Base-by-base conservation (phyloP, 92 coral and sea anemone genomes). In the Palythoa heliodiscus region DNA sequence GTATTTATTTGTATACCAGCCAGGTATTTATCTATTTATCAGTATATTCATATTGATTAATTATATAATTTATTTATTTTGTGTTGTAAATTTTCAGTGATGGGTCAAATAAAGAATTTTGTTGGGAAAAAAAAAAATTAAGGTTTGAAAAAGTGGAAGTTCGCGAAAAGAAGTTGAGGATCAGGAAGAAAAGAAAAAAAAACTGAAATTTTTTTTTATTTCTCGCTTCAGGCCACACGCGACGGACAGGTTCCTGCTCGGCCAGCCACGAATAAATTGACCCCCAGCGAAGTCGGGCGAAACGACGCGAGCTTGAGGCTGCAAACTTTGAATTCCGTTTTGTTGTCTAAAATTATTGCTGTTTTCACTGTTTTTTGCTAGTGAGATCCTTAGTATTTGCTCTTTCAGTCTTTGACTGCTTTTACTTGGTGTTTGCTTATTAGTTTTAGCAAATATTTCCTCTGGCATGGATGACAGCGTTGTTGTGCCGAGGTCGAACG, bases 401-500 rank as follows among this genome's bases (percentile, higher is more conserved):
- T 8, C 23, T 80, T 17, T 19, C 9, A 24, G 60, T 12, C 39
- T 23, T 39, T 67, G 1, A 25, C 70, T 48, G 84, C 39, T 80
- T 47, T 66, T 14, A 22, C 22, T 66, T 80, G 47, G 73, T 64
- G 35, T 66, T 35, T 64, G 61, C 43, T 15, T 23, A 1, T 64
- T 25, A 37, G 52, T 64, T 80, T 80, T 67, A 23, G 4, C 38
- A 39, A 68, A 66, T 48, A 48, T 19, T 80, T 80, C 17, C 12
- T 61, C 74, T 19, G 73, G 84, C 74, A 94, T 94, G 98, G 98
- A 94, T 86, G 95, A 88, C 79, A 94, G 90, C 92, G 95, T 93
- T 90, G 95, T 87, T 89, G 98, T 92, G 89, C 98, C 98, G 98
- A 94, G 98, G 93, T 79, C 98, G 86, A 86, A 86, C 93, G 98